Evolutionary conservation across 1,140 invertebrate species (phyloP), one percentile per base, ranked within the genome.

Genomic region (Drosophila neocordata): DNA sequence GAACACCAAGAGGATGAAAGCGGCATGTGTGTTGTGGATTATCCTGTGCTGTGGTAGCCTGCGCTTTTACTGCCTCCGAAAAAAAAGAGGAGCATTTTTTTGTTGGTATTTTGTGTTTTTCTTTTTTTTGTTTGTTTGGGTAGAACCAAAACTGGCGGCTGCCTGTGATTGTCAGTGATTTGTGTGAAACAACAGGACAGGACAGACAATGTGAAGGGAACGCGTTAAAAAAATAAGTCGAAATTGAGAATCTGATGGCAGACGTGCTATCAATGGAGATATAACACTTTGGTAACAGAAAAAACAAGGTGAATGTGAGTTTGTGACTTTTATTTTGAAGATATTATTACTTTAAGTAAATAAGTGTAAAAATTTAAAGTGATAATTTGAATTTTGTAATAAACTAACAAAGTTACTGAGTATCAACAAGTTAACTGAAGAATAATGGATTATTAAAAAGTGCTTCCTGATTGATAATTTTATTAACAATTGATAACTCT

Each of bases 131-230:
- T 65, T 79, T 64, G 62, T 59, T 65, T 76, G 67, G 52, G 55
- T 65, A 65, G 71, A 51, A 48, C 48, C 55, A 58, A 55, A 65
- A 65, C 73, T 68, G 71, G 65, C 63, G 44, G 62, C 51, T 71
- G 53, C 8, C 44, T 64, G 63, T 87, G 83, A 87, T 85, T 82
- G 74, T 71, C 75, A 78, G 78, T 87, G 82, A 85, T 85, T 85
- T 88, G 83, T 78, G 66, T 73, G 62, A 35, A 60, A 53, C 41
- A 53, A 35, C 59, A 60, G 12, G 18, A 55, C 24, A 55, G 22
- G 18, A 55, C 24, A 55, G 22, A 37, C 55, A 65, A 59, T 35
- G 34, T 48, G 34, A 38, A 11, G 7, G 55, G 61, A 44, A 67
- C 56, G 35, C 27, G 27, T 31, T 31, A 18, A 48, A 56, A 55